These are phyloP conservation scores for Leptura quadrifasciata DNA, from an alignment of 2,888 invertebrate species.

Conservation along the genomic window DNA sequence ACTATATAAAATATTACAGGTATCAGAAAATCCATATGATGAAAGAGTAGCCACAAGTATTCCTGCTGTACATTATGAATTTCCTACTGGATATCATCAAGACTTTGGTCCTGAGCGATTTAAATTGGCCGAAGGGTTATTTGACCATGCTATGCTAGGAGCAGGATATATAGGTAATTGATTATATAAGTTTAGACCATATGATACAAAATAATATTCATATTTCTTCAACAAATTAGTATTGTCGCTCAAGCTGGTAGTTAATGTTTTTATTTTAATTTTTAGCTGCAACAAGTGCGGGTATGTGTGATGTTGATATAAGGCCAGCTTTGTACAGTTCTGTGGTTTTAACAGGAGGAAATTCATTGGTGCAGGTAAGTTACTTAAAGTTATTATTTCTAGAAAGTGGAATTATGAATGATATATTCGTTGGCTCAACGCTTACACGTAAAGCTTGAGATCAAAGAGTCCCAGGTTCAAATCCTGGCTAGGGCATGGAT, in stretches of 20 bases:
- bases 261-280: slow-evolving; percentile 44
- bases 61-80: slow-evolving; percentile 96
- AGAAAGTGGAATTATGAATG: too few species aligned
- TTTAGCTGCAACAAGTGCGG: slow-evolving; percentile 86
- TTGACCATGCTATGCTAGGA: slow-evolving; percentile 95
- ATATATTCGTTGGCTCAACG: too few species aligned
- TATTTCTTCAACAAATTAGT: too few species aligned
- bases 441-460: too few species aligned
- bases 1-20: slow-evolving; percentile 67
- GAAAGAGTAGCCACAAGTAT: slow-evolving; percentile 89
- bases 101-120: slow-evolving; percentile 97
- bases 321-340: slow-evolving; percentile 96
- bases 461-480: too few species aligned
- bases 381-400: too few species aligned
- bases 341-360: slow-evolving; percentile 97
- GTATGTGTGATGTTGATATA: slow-evolving; percentile 98
- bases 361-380: slow-evolving; percentile 86
- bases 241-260: slow-evolving; percentile 7
- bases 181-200: too few species aligned
- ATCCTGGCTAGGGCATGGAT: too few species aligned
- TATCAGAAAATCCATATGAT: slow-evolving; percentile 94
- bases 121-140: slow-evolving; percentile 94
- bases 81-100: slow-evolving; percentile 97
- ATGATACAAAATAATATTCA: too few species aligned
- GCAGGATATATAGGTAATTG: slow-evolving; percentile 87